These are phyloP conservation scores for Sciurus niger DNA, from an alignment of 2,113 vertebrate species.

Conservation along the genomic window DNA sequence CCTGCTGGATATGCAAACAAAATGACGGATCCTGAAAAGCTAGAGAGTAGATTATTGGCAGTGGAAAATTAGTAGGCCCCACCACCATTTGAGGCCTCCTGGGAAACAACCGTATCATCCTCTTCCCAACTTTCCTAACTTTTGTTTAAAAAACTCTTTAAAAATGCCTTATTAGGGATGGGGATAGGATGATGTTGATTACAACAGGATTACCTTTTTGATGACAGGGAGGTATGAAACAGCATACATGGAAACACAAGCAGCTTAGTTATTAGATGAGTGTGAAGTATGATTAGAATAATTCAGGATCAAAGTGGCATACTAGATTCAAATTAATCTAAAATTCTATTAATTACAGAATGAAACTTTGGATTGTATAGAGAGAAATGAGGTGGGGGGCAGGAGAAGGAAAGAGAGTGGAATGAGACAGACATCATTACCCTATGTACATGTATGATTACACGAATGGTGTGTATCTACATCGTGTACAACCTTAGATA, in stretches of 20 bases:
- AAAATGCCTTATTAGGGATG: not conserved
- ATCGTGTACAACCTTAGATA: too few species aligned
- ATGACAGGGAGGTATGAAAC: not conserved
- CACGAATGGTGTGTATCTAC: too few species aligned
- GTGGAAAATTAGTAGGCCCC: too few species aligned
- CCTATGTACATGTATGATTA: too few species aligned
- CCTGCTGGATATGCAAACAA: not conserved
- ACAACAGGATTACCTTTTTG: not conserved
- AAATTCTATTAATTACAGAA: constrained; percentile 37
- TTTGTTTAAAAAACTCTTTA: not conserved
- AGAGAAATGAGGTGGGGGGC: too few species aligned
- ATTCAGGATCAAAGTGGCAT: not conserved
- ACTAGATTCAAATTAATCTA: not conserved
- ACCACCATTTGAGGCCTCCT: not conserved
- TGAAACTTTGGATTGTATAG: too few species aligned
- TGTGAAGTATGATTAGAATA: not conserved
- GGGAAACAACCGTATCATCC: not conserved
- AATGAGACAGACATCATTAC: too few species aligned
- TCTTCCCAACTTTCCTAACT: not conserved
- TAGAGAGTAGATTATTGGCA: not conserved
- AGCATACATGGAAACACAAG: not conserved
- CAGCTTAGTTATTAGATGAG: not conserved
- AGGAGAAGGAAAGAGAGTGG: too few species aligned
- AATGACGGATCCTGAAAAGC: not conserved
- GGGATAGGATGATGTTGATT: not conserved